Evolutionary conservation across 2,888 invertebrate species (phyloP), one percentile per base, ranked within the genome.

Genomic region (Cheilosia variabilis): DNA sequence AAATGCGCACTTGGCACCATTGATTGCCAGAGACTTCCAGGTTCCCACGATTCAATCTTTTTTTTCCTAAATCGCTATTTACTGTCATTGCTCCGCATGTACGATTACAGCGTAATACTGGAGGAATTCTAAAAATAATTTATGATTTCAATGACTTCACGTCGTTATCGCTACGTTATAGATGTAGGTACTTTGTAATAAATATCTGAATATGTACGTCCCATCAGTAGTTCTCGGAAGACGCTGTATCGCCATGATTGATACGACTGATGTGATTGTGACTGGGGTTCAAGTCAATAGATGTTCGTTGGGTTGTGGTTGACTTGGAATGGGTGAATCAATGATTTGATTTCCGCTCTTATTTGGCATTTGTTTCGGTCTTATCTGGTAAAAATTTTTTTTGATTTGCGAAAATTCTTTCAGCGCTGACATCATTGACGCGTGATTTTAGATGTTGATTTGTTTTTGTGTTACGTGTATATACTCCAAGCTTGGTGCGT

Each of bases 181-280:
- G 41, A 62, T 27, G 62, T 68, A 24, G 19, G 53, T 27, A 53
- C 53, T 31, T 31, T 31, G 9, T 31, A 31, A 31, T 9, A 7
- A 31, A 31, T 9, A 24, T n/a, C 10, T 53, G 47, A 22, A 1
- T 47, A 1, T 10, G 17, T n/a, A 17, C 52, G 19, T 68, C 55
- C 17, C 50, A 34, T 37, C 37, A 77, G 31, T 60, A 34, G 52
- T 68, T 77, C 68, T 68, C 60, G 76, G 60, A 77, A 68, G 68
- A 68, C 24, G 41, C 43, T 52, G 13, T 77, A 60, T 77, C 66
- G 45, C 52, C 34, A 68, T 68, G 76, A 77, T 77, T 77, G 58
- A 77, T 68, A 68, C 60, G 76, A 77, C 68, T 77, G 58, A 77
- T 68, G 66, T 52, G 76, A 50, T 17, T 57, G 24, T 52, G 45